These are phyloP conservation scores for Muscidifurax raptorellus DNA, from an alignment of 1,140 invertebrate genomes.

Conservation along the genomic window DNA sequence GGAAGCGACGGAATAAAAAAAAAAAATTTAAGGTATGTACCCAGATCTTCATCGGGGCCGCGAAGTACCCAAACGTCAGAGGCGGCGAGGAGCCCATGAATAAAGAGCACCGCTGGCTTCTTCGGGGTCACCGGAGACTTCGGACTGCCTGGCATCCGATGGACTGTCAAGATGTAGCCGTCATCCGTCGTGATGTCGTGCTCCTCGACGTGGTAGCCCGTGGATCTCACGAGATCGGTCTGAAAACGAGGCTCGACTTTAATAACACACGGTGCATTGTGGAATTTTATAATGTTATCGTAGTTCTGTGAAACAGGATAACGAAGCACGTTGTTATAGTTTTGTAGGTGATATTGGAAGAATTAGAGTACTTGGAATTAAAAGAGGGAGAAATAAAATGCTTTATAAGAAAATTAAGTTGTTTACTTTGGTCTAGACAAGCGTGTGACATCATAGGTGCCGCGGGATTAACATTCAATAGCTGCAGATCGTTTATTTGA, in stretches of 20 bases:
- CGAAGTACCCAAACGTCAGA: slow-evolving; percentile 77
- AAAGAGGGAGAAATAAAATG: too few species aligned
- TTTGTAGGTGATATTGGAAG: too few species aligned
- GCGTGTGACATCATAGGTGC: too few species aligned
- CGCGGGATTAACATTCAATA: too few species aligned
- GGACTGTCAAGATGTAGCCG: slow-evolving; percentile 78
- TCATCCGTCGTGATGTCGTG: slow-evolving; percentile 78
- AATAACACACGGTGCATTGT: not conserved
- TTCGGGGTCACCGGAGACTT: slow-evolving; percentile 53
- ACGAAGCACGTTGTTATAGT: too few species aligned
- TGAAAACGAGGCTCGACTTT: slow-evolving; percentile 57
- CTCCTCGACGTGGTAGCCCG: slow-evolving; percentile 78
- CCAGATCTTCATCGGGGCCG: slow-evolving; percentile 73
- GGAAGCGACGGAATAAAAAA: not conserved
- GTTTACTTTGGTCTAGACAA: too few species aligned
- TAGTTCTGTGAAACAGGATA: too few species aligned
- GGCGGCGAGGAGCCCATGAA: slow-evolving; percentile 77
- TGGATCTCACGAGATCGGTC: slow-evolving; percentile 75
- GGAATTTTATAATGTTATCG: not conserved
- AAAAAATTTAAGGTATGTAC: slow-evolving; percentile 57
- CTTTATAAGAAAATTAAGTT: too few species aligned
- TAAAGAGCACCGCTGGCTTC: slow-evolving; percentile 73
- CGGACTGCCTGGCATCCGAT: slow-evolving; percentile 76
- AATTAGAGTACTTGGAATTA: too few species aligned
- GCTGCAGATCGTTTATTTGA: too few species aligned